Conservation (phyloP, 1,140 invertebrate species). For the Spodoptera frugiperda region DNA sequence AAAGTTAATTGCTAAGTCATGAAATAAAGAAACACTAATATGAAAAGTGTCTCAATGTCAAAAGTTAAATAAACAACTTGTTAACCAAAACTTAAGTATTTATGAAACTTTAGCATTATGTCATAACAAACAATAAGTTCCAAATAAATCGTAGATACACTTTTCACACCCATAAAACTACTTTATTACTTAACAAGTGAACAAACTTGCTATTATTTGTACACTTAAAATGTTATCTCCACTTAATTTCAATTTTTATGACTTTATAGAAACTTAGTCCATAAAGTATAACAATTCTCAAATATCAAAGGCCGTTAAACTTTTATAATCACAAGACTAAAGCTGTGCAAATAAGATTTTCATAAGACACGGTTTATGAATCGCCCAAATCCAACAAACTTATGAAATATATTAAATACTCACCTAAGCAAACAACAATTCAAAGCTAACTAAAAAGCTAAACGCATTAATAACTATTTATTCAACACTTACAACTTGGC, state of each 20-base stretch:
- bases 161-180: neutral
- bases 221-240: slow-evolving; percentile 2
- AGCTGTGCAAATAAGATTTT: slow-evolving; percentile 33
- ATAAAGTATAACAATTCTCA: slow-evolving; percentile 21
- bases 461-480: slow-evolving; percentile 26
- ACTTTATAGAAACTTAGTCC: slow-evolving; percentile 12
- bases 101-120: no score
- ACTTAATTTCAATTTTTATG: slow-evolving; percentile 17
- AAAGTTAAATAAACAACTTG: no score
- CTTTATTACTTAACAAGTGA: slow-evolving; percentile 8
- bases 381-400: slow-evolving; percentile 29
- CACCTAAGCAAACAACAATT: slow-evolving; percentile 23
- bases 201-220: slow-evolving; percentile 16
- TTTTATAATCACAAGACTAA: slow-evolving; percentile 33
- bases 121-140: no score
- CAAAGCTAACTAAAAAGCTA: slow-evolving; percentile 3
- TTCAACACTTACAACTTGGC: neutral
- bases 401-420: slow-evolving; percentile 36
- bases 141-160: neutral
- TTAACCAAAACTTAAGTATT: no score
- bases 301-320: slow-evolving; percentile 31
- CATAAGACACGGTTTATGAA: slow-evolving; percentile 22
- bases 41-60: no score
- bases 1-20: no score
- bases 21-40: no score